These are phyloP conservation scores for Tribolium castaneum DNA, from an alignment of 1,140 invertebrate genomes.

Conservation along the genomic window DNA sequence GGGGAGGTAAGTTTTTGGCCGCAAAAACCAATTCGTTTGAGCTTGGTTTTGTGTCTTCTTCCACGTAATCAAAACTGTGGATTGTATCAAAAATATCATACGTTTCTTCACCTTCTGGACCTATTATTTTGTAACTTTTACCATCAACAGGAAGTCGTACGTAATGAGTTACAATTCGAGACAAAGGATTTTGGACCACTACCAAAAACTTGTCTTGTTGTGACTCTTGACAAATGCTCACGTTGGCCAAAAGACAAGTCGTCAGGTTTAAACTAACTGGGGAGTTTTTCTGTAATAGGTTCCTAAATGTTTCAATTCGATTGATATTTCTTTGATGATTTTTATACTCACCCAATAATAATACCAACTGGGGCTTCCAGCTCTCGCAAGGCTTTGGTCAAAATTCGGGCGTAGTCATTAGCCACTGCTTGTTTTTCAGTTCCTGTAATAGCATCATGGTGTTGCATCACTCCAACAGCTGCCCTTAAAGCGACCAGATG, in stretches of 20 bases:
- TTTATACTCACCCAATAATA: conserved; percentile 2
- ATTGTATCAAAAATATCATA: conserved; percentile 65
- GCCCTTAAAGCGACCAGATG: conserved; percentile 62
- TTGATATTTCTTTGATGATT: background rate
- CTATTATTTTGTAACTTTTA: conserved; percentile 71
- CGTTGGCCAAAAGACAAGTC: conserved; percentile 66
- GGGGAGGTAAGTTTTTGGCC: conserved; percentile 71
- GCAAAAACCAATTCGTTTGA: conserved; percentile 74
- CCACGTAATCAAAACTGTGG: background rate
- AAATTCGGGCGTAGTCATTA: conserved; percentile 76
- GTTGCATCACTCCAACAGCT: conserved; percentile 74
- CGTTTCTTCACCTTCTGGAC: conserved; percentile 67
- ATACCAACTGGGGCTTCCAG: background rate
- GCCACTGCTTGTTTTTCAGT: conserved; percentile 81
- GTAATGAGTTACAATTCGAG: conserved; percentile 71
- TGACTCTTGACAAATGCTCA: conserved; percentile 66
- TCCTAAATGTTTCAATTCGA: conserved; percentile 69
- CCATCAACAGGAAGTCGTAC: conserved; percentile 79
- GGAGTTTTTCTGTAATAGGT: conserved; percentile 79
- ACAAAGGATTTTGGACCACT: conserved; percentile 84
- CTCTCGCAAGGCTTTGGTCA: conserved; percentile 69
- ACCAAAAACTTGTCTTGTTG: conserved; percentile 71
- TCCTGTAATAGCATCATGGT: conserved; percentile 76
- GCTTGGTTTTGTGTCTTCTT: conserved; percentile 65
- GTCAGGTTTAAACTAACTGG: conserved; percentile 8